These are phyloP conservation scores for Polyommatus icarus DNA, from an alignment of 2,888 invertebrate species.

Conservation along the genomic window DNA sequence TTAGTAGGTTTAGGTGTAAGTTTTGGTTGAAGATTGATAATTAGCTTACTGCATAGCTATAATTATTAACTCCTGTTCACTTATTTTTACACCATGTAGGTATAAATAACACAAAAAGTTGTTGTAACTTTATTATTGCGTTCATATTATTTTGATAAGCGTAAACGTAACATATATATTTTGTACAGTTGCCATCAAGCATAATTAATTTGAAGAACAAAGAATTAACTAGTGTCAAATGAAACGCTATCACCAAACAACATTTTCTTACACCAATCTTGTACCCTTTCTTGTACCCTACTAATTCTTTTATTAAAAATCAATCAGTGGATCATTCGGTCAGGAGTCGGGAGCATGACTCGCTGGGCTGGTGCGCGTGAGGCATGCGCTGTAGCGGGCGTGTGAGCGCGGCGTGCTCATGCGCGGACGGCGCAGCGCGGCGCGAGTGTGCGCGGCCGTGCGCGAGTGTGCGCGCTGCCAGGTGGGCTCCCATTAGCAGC, in stretches of 20 bases:
- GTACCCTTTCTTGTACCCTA: no score
- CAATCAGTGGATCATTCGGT: slow-evolving; percentile 43
- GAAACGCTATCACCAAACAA: not conserved
- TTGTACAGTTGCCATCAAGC: no score
- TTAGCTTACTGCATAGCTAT: no score
- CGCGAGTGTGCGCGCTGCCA: slow-evolving; percentile 59
- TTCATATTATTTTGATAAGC: no score
- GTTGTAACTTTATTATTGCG: no score
- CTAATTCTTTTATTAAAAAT: slow-evolving; percentile 44
- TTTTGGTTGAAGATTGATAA: no score
- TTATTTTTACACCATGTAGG: no score
- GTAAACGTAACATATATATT: no score
- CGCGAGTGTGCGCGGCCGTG: slow-evolving; percentile 43
- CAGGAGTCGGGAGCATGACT: slow-evolving; percentile 42
- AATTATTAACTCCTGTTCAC: no score
- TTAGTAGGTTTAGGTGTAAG: no score
- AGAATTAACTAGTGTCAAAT: not conserved
- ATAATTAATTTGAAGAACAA: no score
- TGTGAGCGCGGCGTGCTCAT: slow-evolving; percentile 44
- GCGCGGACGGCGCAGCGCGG: slow-evolving; percentile 48
- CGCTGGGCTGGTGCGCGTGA: slow-evolving; percentile 44
- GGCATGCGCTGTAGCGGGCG: slow-evolving; percentile 48
- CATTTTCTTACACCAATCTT: not conserved
- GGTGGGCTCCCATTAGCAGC: slow-evolving; percentile 78
- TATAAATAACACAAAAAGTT: no score